phyloP scores from a whole-genome alignment of 1,140 invertebrate genomes.

The Trichonephila clavipes region DNA sequence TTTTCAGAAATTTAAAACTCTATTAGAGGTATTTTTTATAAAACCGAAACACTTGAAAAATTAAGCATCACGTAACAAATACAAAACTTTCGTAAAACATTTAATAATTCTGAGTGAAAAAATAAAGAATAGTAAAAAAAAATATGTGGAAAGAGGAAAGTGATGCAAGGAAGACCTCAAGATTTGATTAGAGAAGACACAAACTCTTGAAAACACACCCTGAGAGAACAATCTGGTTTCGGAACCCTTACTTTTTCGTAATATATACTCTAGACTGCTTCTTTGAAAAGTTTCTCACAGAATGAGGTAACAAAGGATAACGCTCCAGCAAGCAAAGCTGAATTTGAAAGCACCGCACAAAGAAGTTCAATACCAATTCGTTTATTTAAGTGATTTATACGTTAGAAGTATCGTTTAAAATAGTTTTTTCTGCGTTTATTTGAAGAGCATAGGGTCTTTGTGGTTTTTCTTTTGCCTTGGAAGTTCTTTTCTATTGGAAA shows the following conservation, averaged over 20 bases:
- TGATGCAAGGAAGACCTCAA: not conserved
- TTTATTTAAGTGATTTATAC: conserved; percentile 56
- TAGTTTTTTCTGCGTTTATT: conserved; percentile 20
- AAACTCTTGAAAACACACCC: not conserved
- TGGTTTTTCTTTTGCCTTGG: not conserved
- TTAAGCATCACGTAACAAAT: too few relatives aligned
- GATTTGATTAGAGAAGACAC: conserved; percentile 3
- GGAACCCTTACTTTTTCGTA: not conserved
- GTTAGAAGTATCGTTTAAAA: conserved; percentile 51
- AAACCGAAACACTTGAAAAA: too few relatives aligned
- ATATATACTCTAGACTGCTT: not conserved
- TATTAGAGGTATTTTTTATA: too few relatives aligned
- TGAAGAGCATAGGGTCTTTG: not conserved
- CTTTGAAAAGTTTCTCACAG: conserved; percentile 18
- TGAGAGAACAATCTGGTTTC: not conserved
- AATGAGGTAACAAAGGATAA: conserved; percentile 15
- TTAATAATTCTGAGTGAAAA: too few relatives aligned
- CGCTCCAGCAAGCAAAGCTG: conserved; percentile 26
- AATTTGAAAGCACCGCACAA: conserved; percentile 32
- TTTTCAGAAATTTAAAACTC: too few relatives aligned
- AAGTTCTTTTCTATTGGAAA: conserved; percentile 17
- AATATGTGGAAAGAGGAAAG: not conserved
- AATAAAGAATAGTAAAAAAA: not conserved
- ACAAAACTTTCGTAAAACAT: too few relatives aligned
- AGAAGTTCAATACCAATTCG: conserved; percentile 59